phyloP scores from a whole-genome alignment of 2,888 invertebrate genomes.

The Sphaeridia pumilis region DNA sequence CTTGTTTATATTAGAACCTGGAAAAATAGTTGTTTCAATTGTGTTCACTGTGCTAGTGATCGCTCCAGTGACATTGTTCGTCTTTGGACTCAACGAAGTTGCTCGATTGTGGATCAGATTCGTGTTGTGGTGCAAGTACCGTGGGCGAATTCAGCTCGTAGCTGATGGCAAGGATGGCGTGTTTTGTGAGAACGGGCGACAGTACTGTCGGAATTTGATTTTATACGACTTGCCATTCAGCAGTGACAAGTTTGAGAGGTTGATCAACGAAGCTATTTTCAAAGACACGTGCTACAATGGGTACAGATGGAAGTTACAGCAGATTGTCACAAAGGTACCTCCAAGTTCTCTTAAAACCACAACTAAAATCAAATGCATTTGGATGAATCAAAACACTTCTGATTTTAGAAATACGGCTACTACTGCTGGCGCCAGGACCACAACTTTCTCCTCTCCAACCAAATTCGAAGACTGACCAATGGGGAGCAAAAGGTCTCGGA shows the following conservation, averaged over 20 bases:
- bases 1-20: constrained; percentile 1
- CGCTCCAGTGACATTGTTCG: neutral
- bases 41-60: neutral
- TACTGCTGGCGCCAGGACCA: constrained; percentile 28
- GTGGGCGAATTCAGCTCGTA: constrained; percentile 1
- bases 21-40: constrained; percentile 3
- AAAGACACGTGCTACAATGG: neutral
- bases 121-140: neutral
- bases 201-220: neutral
- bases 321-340: constrained; percentile 4
- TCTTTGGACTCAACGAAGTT: constrained; percentile 7
- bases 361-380: too few relatives aligned
- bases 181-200: constrained; percentile 2
- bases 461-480: constrained; percentile 21
- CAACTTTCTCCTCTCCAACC: constrained; percentile 19
- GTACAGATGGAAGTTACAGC: constrained; percentile 1
- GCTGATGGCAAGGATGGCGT: constrained; percentile 8
- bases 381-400: neutral
- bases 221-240: constrained; percentile 4
- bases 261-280: constrained; percentile 3
- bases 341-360: too few relatives aligned
- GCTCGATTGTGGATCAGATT: neutral
- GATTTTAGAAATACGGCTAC: constrained; percentile 22
- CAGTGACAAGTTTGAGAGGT: constrained; percentile 3
- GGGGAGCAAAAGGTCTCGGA: neutral